phyloP scores from a whole-genome alignment of 2,113 vertebrate genomes.

The Drymodes brunneopygia region DNA sequence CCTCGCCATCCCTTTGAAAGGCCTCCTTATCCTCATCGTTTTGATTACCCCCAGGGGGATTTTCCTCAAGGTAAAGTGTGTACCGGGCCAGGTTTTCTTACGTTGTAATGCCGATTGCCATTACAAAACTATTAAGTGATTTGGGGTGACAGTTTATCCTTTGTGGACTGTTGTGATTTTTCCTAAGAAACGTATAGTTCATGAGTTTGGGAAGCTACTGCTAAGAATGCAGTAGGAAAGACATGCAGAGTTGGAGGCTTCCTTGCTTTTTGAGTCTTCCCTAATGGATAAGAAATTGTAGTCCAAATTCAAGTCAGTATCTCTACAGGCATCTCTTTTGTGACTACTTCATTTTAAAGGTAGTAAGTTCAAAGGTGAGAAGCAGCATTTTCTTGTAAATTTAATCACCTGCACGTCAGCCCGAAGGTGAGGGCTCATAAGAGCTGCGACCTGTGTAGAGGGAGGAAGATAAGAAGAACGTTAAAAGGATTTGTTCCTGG shows the following conservation, averaged over 20 bases:
- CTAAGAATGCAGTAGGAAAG: background rate
- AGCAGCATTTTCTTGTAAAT: background rate
- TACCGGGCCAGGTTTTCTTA: background rate
- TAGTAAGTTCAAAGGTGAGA: background rate
- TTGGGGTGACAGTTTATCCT: background rate
- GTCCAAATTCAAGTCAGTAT: background rate
- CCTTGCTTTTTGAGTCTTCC: background rate
- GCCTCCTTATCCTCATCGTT: conserved; percentile 91
- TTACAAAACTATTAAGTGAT: background rate
- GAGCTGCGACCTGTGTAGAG: background rate
- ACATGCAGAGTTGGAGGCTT: accelerated
- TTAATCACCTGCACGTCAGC: background rate
- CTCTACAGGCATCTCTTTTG: background rate
- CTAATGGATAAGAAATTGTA: background rate
- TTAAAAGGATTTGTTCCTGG: background rate
- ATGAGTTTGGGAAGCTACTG: background rate
- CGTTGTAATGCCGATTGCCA: accelerated
- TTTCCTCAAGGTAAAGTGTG: conserved; percentile 83
- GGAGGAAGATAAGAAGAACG: background rate
- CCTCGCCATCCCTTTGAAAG: conserved; percentile 93
- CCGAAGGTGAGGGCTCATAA: background rate
- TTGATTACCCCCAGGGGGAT: conserved; percentile 93
- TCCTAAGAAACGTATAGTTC: background rate
- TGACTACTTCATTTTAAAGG: background rate
- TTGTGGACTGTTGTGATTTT: background rate